A percentile compares a stretch with the other conserved stretches of the same genome.
Conservation (phyloP, 2,113 vertebrate genomes). For the Osmerus mordax region DNA sequence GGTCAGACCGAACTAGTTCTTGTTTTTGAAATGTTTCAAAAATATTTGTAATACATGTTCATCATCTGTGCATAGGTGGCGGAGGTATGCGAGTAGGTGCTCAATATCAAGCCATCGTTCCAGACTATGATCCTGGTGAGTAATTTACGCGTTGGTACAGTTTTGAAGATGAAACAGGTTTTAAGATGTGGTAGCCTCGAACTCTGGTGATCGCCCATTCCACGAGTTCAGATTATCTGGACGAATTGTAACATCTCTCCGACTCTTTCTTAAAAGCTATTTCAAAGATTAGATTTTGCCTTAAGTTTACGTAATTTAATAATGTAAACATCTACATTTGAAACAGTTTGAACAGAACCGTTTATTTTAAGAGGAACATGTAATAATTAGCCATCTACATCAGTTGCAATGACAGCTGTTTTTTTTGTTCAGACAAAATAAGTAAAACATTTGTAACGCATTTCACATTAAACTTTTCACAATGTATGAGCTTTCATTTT, state of each 20-base stretch:
- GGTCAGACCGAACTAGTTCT: conserved; percentile 45
- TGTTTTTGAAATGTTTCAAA: conserved; percentile 8
- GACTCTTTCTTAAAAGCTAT: too few relatives aligned
- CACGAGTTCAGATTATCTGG: neutral
- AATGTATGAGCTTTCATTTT: too few relatives aligned
- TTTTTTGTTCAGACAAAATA: too few relatives aligned
- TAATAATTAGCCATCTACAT: too few relatives aligned
- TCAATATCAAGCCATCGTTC: conserved; percentile 88
- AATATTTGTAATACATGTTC: neutral
- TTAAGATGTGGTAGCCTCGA: conserved; percentile 53
- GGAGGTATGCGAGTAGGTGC: conserved; percentile 88
- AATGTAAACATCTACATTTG: too few relatives aligned
- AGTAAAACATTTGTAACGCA: too few relatives aligned
- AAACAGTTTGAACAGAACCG: neutral
- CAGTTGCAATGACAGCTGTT: too few relatives aligned
- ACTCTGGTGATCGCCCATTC: conserved; percentile 28
- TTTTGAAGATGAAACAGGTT: conserved; percentile 1
- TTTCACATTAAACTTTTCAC: too few relatives aligned
- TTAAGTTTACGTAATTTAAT: too few relatives aligned
- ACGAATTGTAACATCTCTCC: too few relatives aligned
- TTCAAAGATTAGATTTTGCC: too few relatives aligned
- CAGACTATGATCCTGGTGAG: conserved; percentile 89
- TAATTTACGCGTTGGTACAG: neutral
- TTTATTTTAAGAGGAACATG: neutral
- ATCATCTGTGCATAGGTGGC: conserved; percentile 69